Base-by-base conservation (phyloP, 2,888 invertebrate genomes). In the Cheilosia scutellata region DNA sequence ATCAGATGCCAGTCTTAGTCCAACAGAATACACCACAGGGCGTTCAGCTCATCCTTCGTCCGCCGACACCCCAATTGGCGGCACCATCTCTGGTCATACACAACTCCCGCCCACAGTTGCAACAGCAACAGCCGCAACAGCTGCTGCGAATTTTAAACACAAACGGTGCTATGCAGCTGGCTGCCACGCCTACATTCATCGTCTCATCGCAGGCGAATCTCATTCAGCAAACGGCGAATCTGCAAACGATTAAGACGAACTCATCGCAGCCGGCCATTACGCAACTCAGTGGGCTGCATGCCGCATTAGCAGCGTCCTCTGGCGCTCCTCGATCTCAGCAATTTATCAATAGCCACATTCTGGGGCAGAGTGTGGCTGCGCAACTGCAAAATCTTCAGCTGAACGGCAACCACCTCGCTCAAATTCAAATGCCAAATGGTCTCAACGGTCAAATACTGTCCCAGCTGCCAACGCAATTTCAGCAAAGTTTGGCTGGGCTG, bases 1-100 rank as follows among this genome's bases (percentile, higher is more conserved):
- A 93, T 88, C 92, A 93, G 88, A 92, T 93, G 91, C 94, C 94
- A 63, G 93, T 95, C 87, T 91, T 95, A 89, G 94, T 95, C 83
- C 95, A 95, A 88, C 95, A 94, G 89, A 94, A 94, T 90, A 93
- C 93, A 1, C 94, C 95, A 63, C 95, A 95, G 88, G 95, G 95
- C 58, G 95, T 96, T 72, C 96, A 96, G 90, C 94, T 96, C 87
- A 95, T 96, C 88, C 92, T 96, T 88, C 93, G 95, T 88, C 95
- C 95, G 76, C 95, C 95, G 75, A 93, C 95, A 75, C 93, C 93
- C 6, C 94, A 94, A 89, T 88, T 93, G 77, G 92, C 92, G 27
- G 91, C 92, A 6, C 93, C 93, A 0, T 92, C 93, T 51, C 88
- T 93, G 80, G 92, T 93, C 16, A 93, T 93, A 58, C 93, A 93